Conservation (phyloP, 2,888 invertebrate species). For the Lycophotia porphyrea region DNA sequence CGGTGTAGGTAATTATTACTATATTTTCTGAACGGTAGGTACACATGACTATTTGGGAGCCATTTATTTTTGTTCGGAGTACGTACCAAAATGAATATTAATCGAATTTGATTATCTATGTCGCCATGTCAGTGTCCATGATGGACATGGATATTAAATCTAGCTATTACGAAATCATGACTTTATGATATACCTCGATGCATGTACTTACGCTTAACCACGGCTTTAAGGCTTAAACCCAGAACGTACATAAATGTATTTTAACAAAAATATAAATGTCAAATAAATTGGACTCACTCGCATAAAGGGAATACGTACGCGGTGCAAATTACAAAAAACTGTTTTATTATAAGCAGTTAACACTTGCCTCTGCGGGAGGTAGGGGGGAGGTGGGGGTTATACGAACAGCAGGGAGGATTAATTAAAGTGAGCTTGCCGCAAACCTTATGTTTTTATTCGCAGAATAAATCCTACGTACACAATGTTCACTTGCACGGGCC, state of each 20-base stretch:
- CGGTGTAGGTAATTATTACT: not conserved
- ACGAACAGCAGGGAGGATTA: conserved; percentile 34
- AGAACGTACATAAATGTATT: not conserved
- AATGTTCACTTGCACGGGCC: conserved; percentile 93
- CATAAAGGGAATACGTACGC: conserved; percentile 28
- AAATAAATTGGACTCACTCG: conserved; percentile 15
- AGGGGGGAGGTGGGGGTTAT: not conserved
- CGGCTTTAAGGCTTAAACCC: not conserved
- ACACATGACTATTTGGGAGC: not conserved
- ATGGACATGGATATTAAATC: not conserved
- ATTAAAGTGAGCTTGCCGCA: conserved; percentile 58
- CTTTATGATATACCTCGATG: not conserved
- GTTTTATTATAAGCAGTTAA: conserved; percentile 47
- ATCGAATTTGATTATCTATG: not conserved
- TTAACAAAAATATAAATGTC: conserved; percentile 1
- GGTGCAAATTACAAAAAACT: conserved; percentile 35
- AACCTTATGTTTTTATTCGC: conserved; percentile 65
- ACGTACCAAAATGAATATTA: not conserved
- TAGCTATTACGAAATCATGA: not conserved
- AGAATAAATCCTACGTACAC: conserved; percentile 93
- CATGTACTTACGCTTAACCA: not conserved
- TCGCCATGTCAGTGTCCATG: not conserved
- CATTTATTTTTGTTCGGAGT: not conserved
- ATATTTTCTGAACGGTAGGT: not conserved
- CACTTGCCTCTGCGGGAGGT: not conserved